phyloP scores from a whole-genome alignment of 2,113 vertebrate genomes.

The Apus apus region DNA sequence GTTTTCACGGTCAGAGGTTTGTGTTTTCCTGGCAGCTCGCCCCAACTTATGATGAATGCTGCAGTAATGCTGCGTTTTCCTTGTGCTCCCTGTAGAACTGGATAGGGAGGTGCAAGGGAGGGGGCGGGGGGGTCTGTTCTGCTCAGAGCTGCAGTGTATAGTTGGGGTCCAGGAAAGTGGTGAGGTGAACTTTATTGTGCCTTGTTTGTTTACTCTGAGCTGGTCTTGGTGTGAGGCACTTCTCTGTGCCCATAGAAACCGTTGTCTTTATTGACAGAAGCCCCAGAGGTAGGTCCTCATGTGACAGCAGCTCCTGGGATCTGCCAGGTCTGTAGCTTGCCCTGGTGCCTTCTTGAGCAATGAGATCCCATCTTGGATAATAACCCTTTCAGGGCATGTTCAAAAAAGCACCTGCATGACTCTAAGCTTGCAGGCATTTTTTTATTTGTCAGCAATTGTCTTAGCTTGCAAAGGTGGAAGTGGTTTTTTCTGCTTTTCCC shows the following conservation, averaged over 20 bases:
- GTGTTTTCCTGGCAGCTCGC: constrained; percentile 42
- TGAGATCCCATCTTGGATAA: constrained; percentile 45
- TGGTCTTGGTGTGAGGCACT: constrained; percentile 67
- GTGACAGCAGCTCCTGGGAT: constrained; percentile 71
- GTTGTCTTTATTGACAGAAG: constrained; percentile 80
- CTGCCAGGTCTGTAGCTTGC: constrained; percentile 49
- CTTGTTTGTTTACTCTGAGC: constrained; percentile 76
- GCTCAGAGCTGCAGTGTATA: neutral
- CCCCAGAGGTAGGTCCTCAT: constrained; percentile 68
- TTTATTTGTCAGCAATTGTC: constrained; percentile 30
- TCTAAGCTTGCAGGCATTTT: neutral
- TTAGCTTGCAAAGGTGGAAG: neutral
- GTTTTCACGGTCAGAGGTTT: constrained; percentile 53
- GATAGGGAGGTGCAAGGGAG: constrained; percentile 44
- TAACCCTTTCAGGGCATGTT: constrained; percentile 56
- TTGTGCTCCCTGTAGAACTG: constrained; percentile 43
- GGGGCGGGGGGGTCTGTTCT: neutral
- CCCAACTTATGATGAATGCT: constrained; percentile 46
- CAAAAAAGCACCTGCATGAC: neutral
- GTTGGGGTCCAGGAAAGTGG: constrained; percentile 30
- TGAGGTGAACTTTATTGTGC: constrained; percentile 68
- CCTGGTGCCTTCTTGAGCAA: constrained; percentile 35
- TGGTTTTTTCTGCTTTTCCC: neutral
- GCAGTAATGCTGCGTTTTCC: constrained; percentile 50
- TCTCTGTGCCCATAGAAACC: constrained; percentile 84